Conservation (phyloP, 2,797 vertebrate genomes). For the Anguilla obscura region DNA sequence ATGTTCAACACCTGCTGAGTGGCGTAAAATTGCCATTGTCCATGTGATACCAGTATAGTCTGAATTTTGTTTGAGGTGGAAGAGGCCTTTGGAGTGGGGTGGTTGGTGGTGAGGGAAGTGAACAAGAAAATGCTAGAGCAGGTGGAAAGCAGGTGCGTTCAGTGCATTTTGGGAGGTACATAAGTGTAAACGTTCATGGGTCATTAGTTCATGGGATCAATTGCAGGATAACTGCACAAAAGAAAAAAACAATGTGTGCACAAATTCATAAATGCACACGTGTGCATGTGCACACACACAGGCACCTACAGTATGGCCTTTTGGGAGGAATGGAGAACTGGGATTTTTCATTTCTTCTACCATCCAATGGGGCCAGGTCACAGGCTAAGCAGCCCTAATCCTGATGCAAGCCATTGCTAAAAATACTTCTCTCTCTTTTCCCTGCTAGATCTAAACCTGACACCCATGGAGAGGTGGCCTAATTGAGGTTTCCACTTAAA, state of each 20-base stretch:
- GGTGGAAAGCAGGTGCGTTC: background rate
- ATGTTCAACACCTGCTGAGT: background rate
- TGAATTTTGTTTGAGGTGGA: background rate
- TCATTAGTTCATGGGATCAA: background rate
- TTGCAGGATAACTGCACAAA: background rate
- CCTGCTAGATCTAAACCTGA: background rate
- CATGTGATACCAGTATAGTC: background rate
- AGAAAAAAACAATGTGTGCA: background rate
- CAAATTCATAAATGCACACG: no score
- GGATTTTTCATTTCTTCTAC: background rate
- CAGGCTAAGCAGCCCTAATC: background rate
- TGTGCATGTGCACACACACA: background rate
- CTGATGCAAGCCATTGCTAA: background rate
- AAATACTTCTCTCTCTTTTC: background rate
- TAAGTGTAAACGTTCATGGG: background rate
- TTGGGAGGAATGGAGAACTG: background rate
- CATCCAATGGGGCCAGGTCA: background rate
- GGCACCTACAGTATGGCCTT: background rate
- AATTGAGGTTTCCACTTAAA: background rate
- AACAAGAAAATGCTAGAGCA: background rate
- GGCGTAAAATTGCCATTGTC: background rate
- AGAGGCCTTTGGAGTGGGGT: background rate
- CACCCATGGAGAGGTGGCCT: background rate
- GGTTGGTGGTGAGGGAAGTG: background rate
- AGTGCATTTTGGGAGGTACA: background rate